Evolutionary conservation across 1,140 invertebrate species (phyloP).

Genomic region (Drosophila melanica): DNA sequence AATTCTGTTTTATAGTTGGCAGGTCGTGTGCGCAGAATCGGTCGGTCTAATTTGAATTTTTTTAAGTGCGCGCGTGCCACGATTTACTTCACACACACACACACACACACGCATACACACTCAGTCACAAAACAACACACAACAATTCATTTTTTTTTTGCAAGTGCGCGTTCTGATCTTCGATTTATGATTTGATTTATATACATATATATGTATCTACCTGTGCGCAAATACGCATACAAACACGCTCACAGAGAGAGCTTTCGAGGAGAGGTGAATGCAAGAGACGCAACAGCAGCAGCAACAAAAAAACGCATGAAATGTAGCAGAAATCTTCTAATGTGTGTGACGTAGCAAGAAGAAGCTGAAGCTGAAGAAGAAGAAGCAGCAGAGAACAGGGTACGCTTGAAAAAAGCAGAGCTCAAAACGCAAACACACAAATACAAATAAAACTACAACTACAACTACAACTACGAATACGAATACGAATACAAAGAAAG

Average conservation of each 20-base stretch:
- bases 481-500: constrained; percentile 30
- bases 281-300: constrained; percentile 10
- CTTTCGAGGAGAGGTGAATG: constrained; percentile 6
- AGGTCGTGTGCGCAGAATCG: constrained; percentile 49
- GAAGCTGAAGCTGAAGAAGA: constrained; percentile 16
- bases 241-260: constrained; percentile 6
- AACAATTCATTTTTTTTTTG: constrained; percentile 36
- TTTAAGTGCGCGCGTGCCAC: constrained; percentile 51
- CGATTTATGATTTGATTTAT: neutral
- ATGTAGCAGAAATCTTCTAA: constrained; percentile 51
- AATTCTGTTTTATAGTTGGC: constrained; percentile 43
- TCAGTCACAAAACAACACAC: constrained; percentile 44
- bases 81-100: constrained; percentile 37
- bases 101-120: constrained; percentile 16
- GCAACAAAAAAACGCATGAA: constrained; percentile 30
- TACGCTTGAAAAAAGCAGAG: constrained; percentile 36
- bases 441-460: constrained; percentile 22
- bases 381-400: constrained; percentile 12
- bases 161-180: constrained; percentile 30
- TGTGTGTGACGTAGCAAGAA: constrained; percentile 48
- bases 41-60: constrained; percentile 41
- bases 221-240: constrained; percentile 5
- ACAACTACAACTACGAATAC: constrained; percentile 2
- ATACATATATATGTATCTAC: neutral
- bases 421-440: constrained; percentile 25